Conservation (phyloP, 2,888 invertebrate species). For the Watsonalla binaria region DNA sequence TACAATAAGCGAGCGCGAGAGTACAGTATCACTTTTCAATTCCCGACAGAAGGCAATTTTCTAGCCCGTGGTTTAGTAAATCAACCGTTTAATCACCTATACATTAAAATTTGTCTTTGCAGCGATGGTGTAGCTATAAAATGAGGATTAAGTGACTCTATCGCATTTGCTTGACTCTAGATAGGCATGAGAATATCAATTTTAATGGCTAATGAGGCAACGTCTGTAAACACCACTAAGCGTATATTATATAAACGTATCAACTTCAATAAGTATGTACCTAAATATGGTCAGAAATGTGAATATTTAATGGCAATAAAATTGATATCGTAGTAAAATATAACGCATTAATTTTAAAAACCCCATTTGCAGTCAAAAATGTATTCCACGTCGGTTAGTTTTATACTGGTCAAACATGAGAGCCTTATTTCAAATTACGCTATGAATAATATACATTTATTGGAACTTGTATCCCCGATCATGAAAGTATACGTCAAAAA, state of each 20-base stretch:
- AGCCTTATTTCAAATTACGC: slow-evolving; percentile 6
- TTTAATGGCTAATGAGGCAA: too few species aligned
- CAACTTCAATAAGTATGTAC: too few species aligned
- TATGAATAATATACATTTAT: slow-evolving; percentile 17
- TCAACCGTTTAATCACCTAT: slow-evolving; percentile 55
- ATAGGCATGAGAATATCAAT: too few species aligned
- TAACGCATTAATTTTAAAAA: neutral
- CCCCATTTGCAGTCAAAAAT: slow-evolving; percentile 1
- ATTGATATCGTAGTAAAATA: neutral
- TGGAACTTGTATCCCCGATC: neutral
- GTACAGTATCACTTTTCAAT: slow-evolving; percentile 42
- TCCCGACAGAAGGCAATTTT: slow-evolving; percentile 47
- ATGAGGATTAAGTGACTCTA: slow-evolving; percentile 32
- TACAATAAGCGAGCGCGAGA: slow-evolving; percentile 51
- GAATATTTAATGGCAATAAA: slow-evolving; percentile 13
- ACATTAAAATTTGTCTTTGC: slow-evolving; percentile 60
- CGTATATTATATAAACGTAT: too few species aligned
- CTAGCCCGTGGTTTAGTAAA: slow-evolving; percentile 43
- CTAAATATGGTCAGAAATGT: too few species aligned
- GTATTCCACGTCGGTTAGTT: neutral
- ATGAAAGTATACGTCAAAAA: too few species aligned
- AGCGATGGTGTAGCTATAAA: slow-evolving; percentile 36
- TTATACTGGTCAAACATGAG: slow-evolving; percentile 1
- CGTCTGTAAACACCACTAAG: too few species aligned
- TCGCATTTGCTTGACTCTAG: slow-evolving; percentile 1